Evolutionary conservation across 2,888 invertebrate genomes (phyloP), one percentile per base, ranked within the genome.

Genomic region (Oscheius onirici): DNA sequence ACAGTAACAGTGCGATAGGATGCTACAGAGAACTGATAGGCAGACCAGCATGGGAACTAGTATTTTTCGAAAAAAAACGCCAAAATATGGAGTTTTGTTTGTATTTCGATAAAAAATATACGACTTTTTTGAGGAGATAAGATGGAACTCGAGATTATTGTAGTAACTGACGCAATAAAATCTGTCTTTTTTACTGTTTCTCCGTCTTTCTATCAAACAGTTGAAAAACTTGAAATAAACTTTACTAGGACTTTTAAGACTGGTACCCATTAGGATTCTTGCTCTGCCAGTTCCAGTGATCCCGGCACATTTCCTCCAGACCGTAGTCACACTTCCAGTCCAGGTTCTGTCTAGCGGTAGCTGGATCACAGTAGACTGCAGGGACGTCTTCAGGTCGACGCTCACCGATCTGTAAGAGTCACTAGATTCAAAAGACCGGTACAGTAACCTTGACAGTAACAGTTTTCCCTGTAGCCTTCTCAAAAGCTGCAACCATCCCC

Each of bases 241-340:
- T 22, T 52, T 22, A 22, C 6, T n/a, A 5, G 20, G 13, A 52
- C 3, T 6, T 52, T 52, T 52, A 52, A 3, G 0, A 2, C 1
- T 58, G 43, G 51, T 75, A 84, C 46, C 95, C 95, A 85, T 93
- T 91, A 0, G 95, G 95, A 89, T 95, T 96, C 91, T 92, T 92
- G 1, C 92, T 93, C 89, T 95, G 95, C 95, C 95, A 96, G 87
- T 93, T 91, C 95, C 95, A 96, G 88, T 95, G 93, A 88, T 95
- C 95, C 78, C 88, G 88, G 88, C 91, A 86, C 86, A 86, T 86
- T 46, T 86, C 86, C 8, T 85, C 85, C 17, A 86, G 70, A n/a
- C 85, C 86, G 58, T 72, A 79, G 67, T 86, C 76, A 26, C 83
- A 83, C 58, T 77, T 75, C 96, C 96, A 97, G 11, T 92, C 92